A percentile compares a stretch with the other conserved stretches of the same genome.
phyloP scores from a whole-genome alignment of 2,113 vertebrate genomes.

The Anas platyrhynchos region DNA sequence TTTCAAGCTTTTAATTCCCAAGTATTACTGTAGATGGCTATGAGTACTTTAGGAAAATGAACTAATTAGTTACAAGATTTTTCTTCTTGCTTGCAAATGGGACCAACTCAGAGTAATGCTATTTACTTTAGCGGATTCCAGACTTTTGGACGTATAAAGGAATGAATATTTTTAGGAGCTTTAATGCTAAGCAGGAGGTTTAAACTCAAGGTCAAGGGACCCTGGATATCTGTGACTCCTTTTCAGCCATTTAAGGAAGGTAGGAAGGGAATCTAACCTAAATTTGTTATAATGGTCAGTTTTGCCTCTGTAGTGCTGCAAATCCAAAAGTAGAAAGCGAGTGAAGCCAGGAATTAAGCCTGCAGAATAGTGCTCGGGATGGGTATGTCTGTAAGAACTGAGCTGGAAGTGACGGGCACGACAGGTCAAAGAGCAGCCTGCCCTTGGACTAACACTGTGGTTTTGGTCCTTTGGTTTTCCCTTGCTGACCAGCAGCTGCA shows the following conservation, averaged over 20 bases:
- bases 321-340: not conserved
- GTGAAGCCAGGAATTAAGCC: not conserved
- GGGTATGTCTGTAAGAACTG: not conserved
- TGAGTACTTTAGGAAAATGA: slow-evolving; percentile 23
- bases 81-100: not conserved
- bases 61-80: not conserved
- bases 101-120: slow-evolving; percentile 9
- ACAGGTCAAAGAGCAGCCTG: not conserved
- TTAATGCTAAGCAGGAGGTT: not conserved
- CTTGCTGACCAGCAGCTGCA: not conserved
- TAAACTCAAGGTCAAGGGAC: not conserved
- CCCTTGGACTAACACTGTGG: not conserved
- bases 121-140: slow-evolving; percentile 40
- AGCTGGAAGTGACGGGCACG: not conserved
- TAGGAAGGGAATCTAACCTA: not conserved
- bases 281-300: not conserved
- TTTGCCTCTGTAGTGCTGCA: not conserved
- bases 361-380: not conserved
- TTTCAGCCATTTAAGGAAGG: not conserved
- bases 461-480: not conserved
- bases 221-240: not conserved
- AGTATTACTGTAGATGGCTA: not conserved
- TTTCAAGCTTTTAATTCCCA: slow-evolving; percentile 15
- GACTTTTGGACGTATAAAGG: not conserved
- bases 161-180: slow-evolving; percentile 30